Evolutionary conservation across 2,113 vertebrate genomes (phyloP).

Genomic region (Porphyrio hochstetteri): DNA sequence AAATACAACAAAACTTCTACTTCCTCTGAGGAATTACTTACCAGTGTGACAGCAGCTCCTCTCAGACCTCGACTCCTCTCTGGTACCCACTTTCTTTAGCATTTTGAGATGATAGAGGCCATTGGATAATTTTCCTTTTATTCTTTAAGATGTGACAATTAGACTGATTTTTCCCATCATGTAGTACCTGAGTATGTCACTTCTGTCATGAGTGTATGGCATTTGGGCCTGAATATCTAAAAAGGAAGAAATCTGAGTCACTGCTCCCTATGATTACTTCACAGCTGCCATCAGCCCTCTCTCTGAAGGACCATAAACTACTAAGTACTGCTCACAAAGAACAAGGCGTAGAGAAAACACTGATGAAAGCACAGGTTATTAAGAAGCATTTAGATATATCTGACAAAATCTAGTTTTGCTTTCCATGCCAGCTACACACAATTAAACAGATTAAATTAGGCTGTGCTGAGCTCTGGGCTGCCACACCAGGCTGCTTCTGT

Average conservation of each 20-base stretch:
- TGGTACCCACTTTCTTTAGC: rapidly evolving
- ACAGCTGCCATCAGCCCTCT: neutral
- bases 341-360: neutral
- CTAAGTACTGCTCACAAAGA: constrained; percentile 22
- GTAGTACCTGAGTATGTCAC: neutral
- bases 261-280: constrained; percentile 18
- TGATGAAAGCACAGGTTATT: constrained; percentile 22
- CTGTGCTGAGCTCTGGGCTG: neutral
- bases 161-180: neutral
- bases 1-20: neutral
- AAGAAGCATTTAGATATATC: constrained; percentile 6
- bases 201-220: neutral
- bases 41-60: neutral
- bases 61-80: neutral
- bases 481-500: neutral
- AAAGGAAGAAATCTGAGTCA: constrained; percentile 11
- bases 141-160: neutral
- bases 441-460: constrained; percentile 28
- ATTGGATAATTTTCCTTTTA: neutral
- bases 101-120: neutral
- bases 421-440: constrained; percentile 1
- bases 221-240: neutral
- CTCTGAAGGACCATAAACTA: constrained; percentile 17
- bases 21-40: neutral
- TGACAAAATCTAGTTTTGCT: constrained; percentile 26